Conservation (phyloP, 1,140 invertebrate species). For the Vanessa atalanta region DNA sequence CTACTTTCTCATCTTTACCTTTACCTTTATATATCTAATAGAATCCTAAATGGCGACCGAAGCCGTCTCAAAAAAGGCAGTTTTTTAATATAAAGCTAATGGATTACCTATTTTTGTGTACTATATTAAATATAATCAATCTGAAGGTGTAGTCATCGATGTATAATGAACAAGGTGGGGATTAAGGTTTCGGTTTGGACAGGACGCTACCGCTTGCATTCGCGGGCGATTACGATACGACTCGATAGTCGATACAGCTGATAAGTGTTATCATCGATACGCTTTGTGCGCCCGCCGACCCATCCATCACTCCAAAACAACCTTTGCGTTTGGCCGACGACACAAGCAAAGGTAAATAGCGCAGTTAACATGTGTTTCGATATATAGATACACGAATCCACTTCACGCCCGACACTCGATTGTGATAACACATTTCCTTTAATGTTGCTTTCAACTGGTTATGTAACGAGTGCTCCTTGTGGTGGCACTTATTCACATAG, state of each 20-base stretch:
- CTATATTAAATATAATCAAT: constrained; percentile 63
- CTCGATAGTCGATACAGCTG: constrained; percentile 64
- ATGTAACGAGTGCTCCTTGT: constrained; percentile 32
- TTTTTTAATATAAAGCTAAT: not conserved
- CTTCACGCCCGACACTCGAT: constrained; percentile 60
- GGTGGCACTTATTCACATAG: constrained; percentile 17
- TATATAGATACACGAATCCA: constrained; percentile 63
- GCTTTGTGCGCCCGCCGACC: constrained; percentile 73
- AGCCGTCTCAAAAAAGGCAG: too few species aligned
- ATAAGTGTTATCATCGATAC: constrained; percentile 70
- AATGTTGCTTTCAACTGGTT: constrained; percentile 53
- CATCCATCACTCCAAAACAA: constrained; percentile 72
- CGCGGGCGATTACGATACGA: constrained; percentile 47
- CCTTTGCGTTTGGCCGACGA: constrained; percentile 67
- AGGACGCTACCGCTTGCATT: constrained; percentile 55
- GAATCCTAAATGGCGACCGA: too few species aligned
- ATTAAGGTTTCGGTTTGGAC: constrained; percentile 59
- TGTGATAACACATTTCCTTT: constrained; percentile 65
- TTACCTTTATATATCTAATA: too few species aligned
- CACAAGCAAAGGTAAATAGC: constrained; percentile 66
- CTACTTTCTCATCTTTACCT: too few species aligned
- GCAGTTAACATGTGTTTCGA: constrained; percentile 70
- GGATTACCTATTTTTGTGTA: not conserved
- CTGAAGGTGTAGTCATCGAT: constrained; percentile 54
- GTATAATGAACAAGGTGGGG: constrained; percentile 67